These are phyloP conservation scores for Tragelaphus buxtoni DNA, from an alignment of 2,113 vertebrate genomes.

Conservation along the genomic window DNA sequence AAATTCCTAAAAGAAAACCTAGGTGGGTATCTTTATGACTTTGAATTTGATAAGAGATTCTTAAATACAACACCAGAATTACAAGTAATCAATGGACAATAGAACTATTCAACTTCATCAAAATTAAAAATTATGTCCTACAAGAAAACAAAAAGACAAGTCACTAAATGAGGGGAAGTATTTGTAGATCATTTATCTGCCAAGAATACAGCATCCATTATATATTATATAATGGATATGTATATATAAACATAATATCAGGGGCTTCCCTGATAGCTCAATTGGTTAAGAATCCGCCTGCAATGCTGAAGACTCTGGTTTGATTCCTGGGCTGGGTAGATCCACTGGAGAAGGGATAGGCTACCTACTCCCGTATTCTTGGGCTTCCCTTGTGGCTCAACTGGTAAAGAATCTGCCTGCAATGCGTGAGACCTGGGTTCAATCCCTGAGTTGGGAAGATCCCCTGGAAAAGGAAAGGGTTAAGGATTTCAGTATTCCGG, in stretches of 20 bases:
- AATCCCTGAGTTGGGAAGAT: not conserved
- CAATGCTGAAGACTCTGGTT: too few species aligned
- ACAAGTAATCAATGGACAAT: not conserved
- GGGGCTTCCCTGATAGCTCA: too few species aligned
- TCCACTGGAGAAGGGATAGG: too few species aligned
- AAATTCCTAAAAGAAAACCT: not conserved
- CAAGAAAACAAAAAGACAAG: not conserved
- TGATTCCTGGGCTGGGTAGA: too few species aligned
- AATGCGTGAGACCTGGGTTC: not conserved
- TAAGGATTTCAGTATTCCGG: not conserved
- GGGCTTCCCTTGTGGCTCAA: not conserved
- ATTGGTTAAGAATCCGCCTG: too few species aligned
- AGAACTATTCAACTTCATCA: not conserved
- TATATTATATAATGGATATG: too few species aligned
- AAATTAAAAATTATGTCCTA: constrained; percentile 14
- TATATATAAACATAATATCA: too few species aligned
- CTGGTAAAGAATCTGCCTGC: not conserved
- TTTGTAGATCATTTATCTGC: not conserved
- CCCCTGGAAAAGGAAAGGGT: not conserved
- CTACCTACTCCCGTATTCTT: not conserved
- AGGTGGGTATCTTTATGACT: not conserved
- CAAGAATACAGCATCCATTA: not conserved
- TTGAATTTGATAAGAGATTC: not conserved
- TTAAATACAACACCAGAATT: not conserved
- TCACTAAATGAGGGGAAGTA: not conserved